A percentile compares a stretch with the other conserved stretches of the same genome.
These are phyloP conservation scores for Elephantulus edwardii DNA, from an alignment of 2,113 vertebrate genomes.

Conservation along the genomic window DNA sequence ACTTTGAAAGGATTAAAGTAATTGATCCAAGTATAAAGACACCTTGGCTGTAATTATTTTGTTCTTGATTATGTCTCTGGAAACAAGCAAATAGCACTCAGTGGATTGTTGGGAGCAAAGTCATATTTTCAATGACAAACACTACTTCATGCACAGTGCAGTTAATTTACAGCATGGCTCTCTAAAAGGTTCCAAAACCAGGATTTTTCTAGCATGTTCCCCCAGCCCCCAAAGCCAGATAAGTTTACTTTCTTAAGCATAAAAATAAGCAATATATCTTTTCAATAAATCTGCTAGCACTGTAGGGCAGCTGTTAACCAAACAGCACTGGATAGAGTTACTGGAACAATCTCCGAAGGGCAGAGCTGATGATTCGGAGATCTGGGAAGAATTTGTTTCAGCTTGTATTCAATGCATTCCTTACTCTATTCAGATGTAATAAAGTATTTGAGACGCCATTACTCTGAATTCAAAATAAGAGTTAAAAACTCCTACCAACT, in stretches of 20 bases:
- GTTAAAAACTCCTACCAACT: slow-evolving; percentile 75
- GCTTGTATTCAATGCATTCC: slow-evolving; percentile 74
- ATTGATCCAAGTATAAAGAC: slow-evolving; percentile 69
- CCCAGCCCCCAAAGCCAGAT: slow-evolving; percentile 53
- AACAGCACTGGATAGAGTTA: slow-evolving; percentile 76
- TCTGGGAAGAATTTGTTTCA: slow-evolving; percentile 81
- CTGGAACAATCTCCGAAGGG: slow-evolving; percentile 62
- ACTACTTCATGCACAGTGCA: slow-evolving; percentile 9
- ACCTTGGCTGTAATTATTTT: slow-evolving; percentile 62
- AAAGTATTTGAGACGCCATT: slow-evolving; percentile 71
- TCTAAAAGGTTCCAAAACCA: slow-evolving; percentile 68
- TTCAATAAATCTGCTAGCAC: slow-evolving; percentile 86
- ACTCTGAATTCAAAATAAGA: slow-evolving; percentile 69
- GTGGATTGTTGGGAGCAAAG: slow-evolving; percentile 29
- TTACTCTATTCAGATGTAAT: slow-evolving; percentile 73
- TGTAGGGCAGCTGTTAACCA: slow-evolving; percentile 81
- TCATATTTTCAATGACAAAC: slow-evolving; percentile 54
- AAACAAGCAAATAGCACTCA: slow-evolving; percentile 22
- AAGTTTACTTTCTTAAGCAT: slow-evolving; percentile 80
- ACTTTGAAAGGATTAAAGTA: slow-evolving; percentile 71
- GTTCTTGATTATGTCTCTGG: slow-evolving; percentile 47
- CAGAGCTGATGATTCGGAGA: slow-evolving; percentile 66
- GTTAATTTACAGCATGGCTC: slow-evolving; percentile 60
- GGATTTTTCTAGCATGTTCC: slow-evolving; percentile 67
- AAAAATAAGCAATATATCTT: slow-evolving; percentile 84